Percentiles rank a stretch among this genome's conserved stretches.
These are phyloP conservation scores for Miltochrista miniata DNA, from an alignment of 2,888 invertebrate genomes.

Conservation along the genomic window DNA sequence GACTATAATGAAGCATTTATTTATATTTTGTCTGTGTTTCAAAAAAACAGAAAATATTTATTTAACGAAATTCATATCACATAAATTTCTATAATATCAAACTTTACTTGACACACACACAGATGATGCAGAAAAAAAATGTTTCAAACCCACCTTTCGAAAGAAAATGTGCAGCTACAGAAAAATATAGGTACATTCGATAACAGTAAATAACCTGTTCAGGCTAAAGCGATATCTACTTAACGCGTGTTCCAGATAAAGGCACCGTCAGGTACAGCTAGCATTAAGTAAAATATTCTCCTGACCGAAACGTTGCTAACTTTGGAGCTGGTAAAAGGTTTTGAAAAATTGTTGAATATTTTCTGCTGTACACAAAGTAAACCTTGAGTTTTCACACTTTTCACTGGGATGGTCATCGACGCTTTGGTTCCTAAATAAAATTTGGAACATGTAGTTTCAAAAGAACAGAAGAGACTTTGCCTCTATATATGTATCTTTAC, in stretches of 20 bases:
- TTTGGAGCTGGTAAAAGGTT: conserved; percentile 10
- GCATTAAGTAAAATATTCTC: conserved; percentile 23
- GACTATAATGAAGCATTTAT: no score
- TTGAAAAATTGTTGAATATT: conserved; percentile 20
- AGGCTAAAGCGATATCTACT: conserved; percentile 32
- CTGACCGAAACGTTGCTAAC: conserved; percentile 14
- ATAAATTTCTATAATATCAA: no score
- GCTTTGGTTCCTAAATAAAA: not conserved
- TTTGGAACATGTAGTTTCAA: not conserved
- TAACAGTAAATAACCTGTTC: conserved; percentile 36
- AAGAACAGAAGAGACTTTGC: no score
- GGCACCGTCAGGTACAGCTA: conserved; percentile 18
- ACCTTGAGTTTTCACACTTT: no score
- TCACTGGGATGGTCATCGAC: no score
- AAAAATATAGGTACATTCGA: conserved; percentile 13
- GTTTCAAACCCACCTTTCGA: not conserved
- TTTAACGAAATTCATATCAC: no score
- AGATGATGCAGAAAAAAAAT: no score
- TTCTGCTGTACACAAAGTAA: not conserved
- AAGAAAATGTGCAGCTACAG: not conserved
- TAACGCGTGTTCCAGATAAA: conserved; percentile 20
- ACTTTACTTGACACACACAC: no score
- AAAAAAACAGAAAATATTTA: no score
- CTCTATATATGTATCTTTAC: no score
- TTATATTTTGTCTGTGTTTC: no score